Evolutionary conservation across 2,888 invertebrate genomes (phyloP).

Genomic region (Sicus ferrugineus): DNA sequence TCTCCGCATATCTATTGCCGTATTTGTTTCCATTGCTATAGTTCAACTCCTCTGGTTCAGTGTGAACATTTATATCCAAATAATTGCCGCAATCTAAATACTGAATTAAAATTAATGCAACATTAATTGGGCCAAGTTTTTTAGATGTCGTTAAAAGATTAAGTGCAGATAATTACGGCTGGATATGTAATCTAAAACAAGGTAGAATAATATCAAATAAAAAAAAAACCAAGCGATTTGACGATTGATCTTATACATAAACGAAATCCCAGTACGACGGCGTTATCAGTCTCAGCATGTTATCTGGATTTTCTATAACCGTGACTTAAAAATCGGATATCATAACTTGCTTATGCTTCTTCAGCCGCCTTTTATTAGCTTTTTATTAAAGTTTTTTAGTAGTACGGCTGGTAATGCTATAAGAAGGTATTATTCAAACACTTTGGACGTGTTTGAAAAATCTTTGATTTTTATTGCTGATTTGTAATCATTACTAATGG

Average conservation of each 20-base stretch:
- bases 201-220: background rate
- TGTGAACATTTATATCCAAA: conserved; percentile 50
- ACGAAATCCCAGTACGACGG: too few species aligned
- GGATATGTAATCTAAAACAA: background rate
- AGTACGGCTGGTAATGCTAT: too few species aligned
- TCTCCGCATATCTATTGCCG: conserved; percentile 17
- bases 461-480: too few species aligned
- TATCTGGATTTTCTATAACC: too few species aligned
- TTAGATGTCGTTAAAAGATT: background rate
- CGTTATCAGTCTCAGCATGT: too few species aligned
- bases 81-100: conserved; percentile 50
- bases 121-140: background rate
- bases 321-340: too few species aligned
- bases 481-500: too few species aligned
- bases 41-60: conserved; percentile 47
- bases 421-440: too few species aligned
- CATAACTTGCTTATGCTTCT: too few species aligned
- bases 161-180: background rate
- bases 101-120: conserved; percentile 33
- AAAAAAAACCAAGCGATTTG: background rate
- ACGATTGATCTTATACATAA: background rate
- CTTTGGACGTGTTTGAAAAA: too few species aligned
- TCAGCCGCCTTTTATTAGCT: too few species aligned
- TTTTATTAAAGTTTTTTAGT: too few species aligned
- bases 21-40: conserved; percentile 39